Conservation (phyloP, 1,140 invertebrate genomes). For the Diuraphis noxia region DNA sequence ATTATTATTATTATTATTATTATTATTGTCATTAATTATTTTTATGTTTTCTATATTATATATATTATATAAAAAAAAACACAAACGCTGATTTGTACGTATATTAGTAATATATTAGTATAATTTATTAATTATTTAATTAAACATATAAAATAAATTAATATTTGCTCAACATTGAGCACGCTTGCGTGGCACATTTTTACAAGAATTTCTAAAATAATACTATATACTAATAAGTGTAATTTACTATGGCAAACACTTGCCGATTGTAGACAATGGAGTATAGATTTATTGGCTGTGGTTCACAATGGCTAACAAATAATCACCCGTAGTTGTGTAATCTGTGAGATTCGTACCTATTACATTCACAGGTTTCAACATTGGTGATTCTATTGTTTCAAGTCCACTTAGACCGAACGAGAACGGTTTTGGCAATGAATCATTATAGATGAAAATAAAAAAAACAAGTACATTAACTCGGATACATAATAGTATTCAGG, state of each 20-base stretch:
- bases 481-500: neutral
- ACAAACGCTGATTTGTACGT: conserved; percentile 5
- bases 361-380: neutral
- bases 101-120: conserved; percentile 31
- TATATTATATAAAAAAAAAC: conserved; percentile 10
- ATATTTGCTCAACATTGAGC: conserved; percentile 24
- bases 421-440: neutral
- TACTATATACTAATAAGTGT: neutral
- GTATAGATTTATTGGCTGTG: conserved; percentile 32
- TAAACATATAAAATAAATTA: conserved; percentile 45
- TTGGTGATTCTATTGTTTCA: conserved; percentile 27
- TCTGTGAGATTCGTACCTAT: neutral
- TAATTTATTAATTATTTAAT: conserved; percentile 24
- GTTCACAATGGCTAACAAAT: conserved; percentile 42
- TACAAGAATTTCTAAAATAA: conserved; percentile 29
- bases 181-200: conserved; percentile 35
- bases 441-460: neutral
- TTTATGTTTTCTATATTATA: neutral
- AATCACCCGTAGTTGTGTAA: conserved; percentile 38
- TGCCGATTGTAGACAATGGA: conserved; percentile 20
- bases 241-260: conserved; percentile 20
- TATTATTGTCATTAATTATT: neutral
- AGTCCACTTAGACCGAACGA: neutral
- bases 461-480: neutral
- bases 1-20: neutral